Evolutionary conservation across 2,113 vertebrate genomes (phyloP).

Genomic region (Saguinus imperator): DNA sequence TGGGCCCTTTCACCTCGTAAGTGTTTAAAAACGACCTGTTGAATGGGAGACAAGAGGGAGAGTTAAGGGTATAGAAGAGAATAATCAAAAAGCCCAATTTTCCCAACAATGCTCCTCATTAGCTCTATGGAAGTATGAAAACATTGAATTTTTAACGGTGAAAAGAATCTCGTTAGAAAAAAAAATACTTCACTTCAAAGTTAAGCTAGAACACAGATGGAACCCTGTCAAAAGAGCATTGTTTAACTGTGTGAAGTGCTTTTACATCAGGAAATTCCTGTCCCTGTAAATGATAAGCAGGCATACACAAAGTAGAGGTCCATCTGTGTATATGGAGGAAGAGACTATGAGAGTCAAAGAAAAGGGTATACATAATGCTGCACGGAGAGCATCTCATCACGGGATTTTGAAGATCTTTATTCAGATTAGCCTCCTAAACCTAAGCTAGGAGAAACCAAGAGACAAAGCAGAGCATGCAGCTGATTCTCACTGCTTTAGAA

Average conservation of each 20-base stretch:
- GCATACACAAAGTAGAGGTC: not conserved
- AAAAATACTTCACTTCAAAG: slow-evolving; percentile 53
- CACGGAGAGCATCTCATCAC: not conserved
- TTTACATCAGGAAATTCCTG: not conserved
- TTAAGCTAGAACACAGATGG: slow-evolving; percentile 55
- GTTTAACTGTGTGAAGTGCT: not conserved
- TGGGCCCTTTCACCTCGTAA: not conserved
- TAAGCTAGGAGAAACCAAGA: not conserved
- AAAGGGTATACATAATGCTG: not conserved
- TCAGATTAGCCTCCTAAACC: not conserved
- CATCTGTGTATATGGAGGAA: not conserved
- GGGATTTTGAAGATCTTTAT: not conserved
- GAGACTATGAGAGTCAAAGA: not conserved
- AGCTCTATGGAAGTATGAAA: not conserved
- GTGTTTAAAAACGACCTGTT: not conserved
- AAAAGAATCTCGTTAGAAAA: slow-evolving; percentile 52
- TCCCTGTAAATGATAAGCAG: not conserved
- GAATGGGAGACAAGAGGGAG: not conserved
- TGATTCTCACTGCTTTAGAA: not conserved
- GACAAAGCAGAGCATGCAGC: not conserved
- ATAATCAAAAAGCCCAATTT: not conserved
- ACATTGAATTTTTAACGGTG: not conserved
- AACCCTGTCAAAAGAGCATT: slow-evolving; percentile 29
- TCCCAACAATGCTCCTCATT: not conserved
- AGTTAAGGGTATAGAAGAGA: not conserved